Evolutionary conservation across 2,888 invertebrate species (phyloP).

Genomic region (Imbricaverruca yamaguchii): DNA sequence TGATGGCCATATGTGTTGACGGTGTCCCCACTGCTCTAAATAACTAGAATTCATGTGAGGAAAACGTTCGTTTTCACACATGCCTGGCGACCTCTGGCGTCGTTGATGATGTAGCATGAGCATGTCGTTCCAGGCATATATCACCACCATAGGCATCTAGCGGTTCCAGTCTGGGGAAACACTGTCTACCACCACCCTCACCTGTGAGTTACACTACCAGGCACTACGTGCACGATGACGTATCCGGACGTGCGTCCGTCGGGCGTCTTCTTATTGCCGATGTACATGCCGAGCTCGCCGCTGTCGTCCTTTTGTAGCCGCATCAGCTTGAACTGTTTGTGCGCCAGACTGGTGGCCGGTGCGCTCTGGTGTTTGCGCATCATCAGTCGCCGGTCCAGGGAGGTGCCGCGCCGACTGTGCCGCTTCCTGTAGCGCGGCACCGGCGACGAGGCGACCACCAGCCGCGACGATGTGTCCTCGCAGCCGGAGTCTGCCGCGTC

Average conservation of each 20-base stretch:
- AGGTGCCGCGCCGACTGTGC: slow-evolving; percentile 22
- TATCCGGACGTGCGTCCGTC: slow-evolving; percentile 53
- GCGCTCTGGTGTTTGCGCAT: slow-evolving; percentile 28
- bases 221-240: slow-evolving; percentile 61
- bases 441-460: background rate
- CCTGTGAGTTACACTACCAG: slow-evolving; percentile 61
- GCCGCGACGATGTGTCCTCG: background rate
- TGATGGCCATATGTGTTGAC: no score
- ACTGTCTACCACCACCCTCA: slow-evolving; percentile 40
- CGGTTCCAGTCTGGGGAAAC: background rate
- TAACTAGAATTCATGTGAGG: no score
- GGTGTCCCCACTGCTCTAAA: no score
- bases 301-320: slow-evolving; percentile 55
- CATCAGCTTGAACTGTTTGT: slow-evolving; percentile 41
- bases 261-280: slow-evolving; percentile 55
- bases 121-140: background rate
- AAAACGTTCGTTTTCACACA: no score
- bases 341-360: slow-evolving; percentile 26
- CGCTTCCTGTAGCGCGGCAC: slow-evolving; percentile 18
- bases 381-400: slow-evolving; percentile 26
- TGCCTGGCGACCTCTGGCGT: no score
- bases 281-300: slow-evolving; percentile 59
- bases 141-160: background rate
- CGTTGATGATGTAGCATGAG: no score
- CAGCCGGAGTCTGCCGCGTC: slow-evolving; percentile 4